Evolutionary conservation across 2,113 vertebrate genomes (phyloP), one percentile per base, ranked within the genome.

Genomic region (Cygnus atratus): DNA sequence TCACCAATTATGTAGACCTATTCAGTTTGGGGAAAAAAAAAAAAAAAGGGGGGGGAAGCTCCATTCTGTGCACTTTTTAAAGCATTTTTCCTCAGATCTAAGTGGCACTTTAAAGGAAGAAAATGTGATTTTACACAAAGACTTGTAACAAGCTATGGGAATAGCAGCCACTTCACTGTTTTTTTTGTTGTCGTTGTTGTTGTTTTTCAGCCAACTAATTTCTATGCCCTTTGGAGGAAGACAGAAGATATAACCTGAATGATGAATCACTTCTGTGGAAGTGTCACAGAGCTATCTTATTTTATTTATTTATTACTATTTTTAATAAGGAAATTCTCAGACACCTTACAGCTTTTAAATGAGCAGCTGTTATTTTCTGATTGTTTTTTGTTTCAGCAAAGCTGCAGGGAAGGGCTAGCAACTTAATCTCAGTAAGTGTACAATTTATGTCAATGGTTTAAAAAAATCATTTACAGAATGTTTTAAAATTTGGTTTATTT

Each of bases 281-380:
- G 35, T 62, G n/a, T 90, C 87, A 91, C 28, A 57, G 84, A 57
- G 59, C 55, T 97, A 28, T 93, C 44, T 33, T 87, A 65, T 87
- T 80, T 70, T 59, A 52, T 84, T 78, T 92, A 91, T 94, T 93
- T 86, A 84, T 24, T 73, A 87, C 8, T 68, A 50, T 76, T 96
- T 97, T 97, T 81, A 96, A 95, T 95, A 93, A 81, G 76, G 59
- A 90, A 94, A 96, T 97, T 96, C 91, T 95, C 87, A 97, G 92
- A 81, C 65, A 95, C 46, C 87, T 92, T 95, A 87, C 84, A 92
- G 92, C 90, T 98, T 98, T 96, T 85, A 97, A 97, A 95, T 66
- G 8, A 95, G 67, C 76, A 96, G 87, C 65, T 97, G 93, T 95
- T 96, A 81, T 90, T 94, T 97, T 92, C 93, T 95, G 65, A 43